These are phyloP conservation scores for Eufriesea mexicana DNA, from an alignment of 1,140 invertebrate species.

Conservation along the genomic window DNA sequence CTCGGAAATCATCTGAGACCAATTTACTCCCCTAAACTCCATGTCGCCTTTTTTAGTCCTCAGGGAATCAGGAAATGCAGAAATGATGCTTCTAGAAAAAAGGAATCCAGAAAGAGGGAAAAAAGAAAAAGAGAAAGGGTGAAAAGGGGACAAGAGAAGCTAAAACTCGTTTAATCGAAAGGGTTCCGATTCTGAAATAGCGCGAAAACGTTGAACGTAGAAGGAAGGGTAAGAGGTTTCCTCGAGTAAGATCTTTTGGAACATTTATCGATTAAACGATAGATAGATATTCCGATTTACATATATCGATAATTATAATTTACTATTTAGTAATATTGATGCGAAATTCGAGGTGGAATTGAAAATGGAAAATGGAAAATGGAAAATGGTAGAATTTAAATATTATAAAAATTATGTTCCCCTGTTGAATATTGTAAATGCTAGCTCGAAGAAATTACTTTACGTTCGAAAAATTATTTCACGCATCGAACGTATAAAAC, in stretches of 20 bases:
- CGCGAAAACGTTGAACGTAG: no score
- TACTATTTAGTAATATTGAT: no score
- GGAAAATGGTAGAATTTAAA: no score
- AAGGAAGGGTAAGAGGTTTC: no score
- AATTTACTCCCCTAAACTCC: slow-evolving; percentile 16
- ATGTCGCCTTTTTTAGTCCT: neutral
- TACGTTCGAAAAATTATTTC: no score
- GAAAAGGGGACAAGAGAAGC: neutral
- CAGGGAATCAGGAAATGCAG: neutral
- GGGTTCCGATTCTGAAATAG: neutral
- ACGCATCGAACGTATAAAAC: no score
- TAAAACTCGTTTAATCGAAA: neutral
- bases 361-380: no score
- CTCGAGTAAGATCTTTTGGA: neutral
- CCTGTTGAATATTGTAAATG: no score
- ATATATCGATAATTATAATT: no score
- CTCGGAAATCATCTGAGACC: slow-evolving; percentile 41
- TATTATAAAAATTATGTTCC: no score
- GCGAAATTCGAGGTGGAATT: no score
- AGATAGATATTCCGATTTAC: neutral
- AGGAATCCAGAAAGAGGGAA: neutral
- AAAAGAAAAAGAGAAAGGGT: neutral
- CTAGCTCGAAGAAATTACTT: no score
- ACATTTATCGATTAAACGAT: neutral
- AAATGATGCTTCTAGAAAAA: neutral